Evolutionary conservation across 1,140 invertebrate species (phyloP).

Genomic region (Polypedilum vanderplanki): DNA sequence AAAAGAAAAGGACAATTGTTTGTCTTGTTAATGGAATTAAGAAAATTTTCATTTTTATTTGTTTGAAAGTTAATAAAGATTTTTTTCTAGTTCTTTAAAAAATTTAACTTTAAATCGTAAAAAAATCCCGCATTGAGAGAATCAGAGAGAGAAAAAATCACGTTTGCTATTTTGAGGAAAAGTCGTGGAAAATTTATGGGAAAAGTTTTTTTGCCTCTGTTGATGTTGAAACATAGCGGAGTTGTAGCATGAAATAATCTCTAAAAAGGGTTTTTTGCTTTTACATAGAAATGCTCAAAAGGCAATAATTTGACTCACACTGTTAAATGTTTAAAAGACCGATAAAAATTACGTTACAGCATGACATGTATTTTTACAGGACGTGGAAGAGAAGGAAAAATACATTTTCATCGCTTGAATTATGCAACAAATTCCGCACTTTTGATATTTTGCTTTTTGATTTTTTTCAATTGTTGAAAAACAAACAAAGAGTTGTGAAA

Average conservation of each 20-base stretch:
- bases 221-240: not conserved
- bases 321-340: slow-evolving; percentile 19
- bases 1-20: too few relatives aligned
- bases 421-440: slow-evolving; percentile 11
- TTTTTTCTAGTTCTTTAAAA: not conserved
- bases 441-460: not conserved
- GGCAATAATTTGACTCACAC: slow-evolving; percentile 17
- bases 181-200: slow-evolving; percentile 17
- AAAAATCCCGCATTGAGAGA: not conserved
- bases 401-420: not conserved
- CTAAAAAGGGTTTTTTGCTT: not conserved
- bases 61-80: not conserved
- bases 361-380: not conserved
- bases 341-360: not conserved
- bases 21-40: too few relatives aligned
- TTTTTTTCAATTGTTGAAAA: slow-evolving; percentile 7
- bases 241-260: not conserved
- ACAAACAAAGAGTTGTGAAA: not conserved
- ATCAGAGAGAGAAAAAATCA: not conserved
- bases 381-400: not conserved
- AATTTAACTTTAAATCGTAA: too few relatives aligned
- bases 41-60: not conserved
- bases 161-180: slow-evolving; percentile 17
- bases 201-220: slow-evolving; percentile 4
- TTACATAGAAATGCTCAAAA: not conserved